phyloP scores from a whole-genome alignment of 2,113 vertebrate species.

The Odocoileus hemionus region DNA sequence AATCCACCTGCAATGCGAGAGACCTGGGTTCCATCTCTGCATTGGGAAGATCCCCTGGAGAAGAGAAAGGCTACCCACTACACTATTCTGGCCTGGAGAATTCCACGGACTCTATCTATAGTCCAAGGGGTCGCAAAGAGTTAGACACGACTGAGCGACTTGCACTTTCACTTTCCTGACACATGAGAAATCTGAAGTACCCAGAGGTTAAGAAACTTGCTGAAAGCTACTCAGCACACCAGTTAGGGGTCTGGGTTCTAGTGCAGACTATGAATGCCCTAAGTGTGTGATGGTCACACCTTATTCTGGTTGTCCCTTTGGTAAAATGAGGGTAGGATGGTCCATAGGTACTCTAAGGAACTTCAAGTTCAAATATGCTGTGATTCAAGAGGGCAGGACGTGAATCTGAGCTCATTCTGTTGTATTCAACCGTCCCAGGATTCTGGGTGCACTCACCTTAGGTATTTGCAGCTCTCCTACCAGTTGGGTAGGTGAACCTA shows the following conservation, averaged over 20 bases:
- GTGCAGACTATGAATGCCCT: background rate
- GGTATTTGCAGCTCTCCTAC: background rate
- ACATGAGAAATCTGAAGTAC: background rate
- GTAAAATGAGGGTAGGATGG: background rate
- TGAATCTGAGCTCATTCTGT: background rate
- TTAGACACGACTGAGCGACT: rapidly evolving
- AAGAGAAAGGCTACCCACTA: background rate
- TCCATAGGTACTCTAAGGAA: background rate
- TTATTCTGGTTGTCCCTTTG: background rate
- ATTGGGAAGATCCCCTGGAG: background rate
- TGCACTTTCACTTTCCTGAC: background rate
- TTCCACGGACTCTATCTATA: background rate
- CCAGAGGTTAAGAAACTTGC: background rate
- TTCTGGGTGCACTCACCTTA: background rate
- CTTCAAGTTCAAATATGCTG: background rate
- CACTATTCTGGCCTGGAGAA: background rate
- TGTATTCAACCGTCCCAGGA: background rate
- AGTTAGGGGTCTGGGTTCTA: background rate
- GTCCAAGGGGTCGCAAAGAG: background rate
- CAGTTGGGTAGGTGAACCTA: background rate
- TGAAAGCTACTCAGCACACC: background rate
- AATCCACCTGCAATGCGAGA: no score
- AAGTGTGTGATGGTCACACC: background rate
- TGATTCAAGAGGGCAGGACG: background rate
- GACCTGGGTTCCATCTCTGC: rapidly evolving